Evolutionary conservation across 2,888 invertebrate species (phyloP).

Genomic region (Drosophila mimica): DNA sequence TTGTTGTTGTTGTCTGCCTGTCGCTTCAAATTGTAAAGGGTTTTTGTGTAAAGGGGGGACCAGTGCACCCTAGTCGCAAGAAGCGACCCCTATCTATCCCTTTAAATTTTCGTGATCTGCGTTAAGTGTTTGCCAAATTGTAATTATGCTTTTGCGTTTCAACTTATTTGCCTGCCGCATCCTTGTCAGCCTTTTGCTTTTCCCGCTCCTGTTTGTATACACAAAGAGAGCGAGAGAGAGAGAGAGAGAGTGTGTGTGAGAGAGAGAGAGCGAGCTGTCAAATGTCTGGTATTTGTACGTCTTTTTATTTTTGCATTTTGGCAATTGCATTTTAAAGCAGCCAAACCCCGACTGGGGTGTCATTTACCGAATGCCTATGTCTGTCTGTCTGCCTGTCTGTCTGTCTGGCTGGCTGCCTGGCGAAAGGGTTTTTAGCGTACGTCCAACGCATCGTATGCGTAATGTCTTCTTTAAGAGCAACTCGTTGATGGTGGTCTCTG

Average conservation of each 20-base stretch:
- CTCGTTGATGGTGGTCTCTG: slow-evolving; percentile 1
- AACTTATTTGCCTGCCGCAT: slow-evolving; percentile 52
- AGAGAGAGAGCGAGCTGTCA: slow-evolving; percentile 38
- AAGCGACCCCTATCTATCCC: slow-evolving; percentile 41
- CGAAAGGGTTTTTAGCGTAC: slow-evolving; percentile 36
- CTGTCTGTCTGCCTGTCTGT: not conserved
- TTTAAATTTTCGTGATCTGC: slow-evolving; percentile 54
- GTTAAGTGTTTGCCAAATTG: slow-evolving; percentile 77
- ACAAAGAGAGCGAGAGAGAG: slow-evolving; percentile 27
- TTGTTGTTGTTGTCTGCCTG: slow-evolving; percentile 37
- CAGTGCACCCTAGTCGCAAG: slow-evolving; percentile 30
- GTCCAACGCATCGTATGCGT: slow-evolving; percentile 67
- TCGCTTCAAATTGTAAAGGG: slow-evolving; percentile 55
- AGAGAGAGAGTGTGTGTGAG: not conserved
- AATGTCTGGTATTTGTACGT: slow-evolving; percentile 51
- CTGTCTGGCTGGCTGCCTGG: not conserved
- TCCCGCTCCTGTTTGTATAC: slow-evolving; percentile 43
- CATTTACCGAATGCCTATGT: slow-evolving; percentile 21
- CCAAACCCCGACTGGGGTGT: slow-evolving; percentile 16
- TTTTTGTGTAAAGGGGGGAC: slow-evolving; percentile 32
- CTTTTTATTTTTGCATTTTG: slow-evolving; percentile 56
- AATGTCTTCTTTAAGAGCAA: slow-evolving; percentile 53
- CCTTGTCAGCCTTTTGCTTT: slow-evolving; percentile 16
- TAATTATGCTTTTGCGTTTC: slow-evolving; percentile 76
- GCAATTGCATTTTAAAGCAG: slow-evolving; percentile 77